phyloP scores from a whole-genome alignment of 2,888 invertebrate species.

The Ornithoptera priamus region DNA sequence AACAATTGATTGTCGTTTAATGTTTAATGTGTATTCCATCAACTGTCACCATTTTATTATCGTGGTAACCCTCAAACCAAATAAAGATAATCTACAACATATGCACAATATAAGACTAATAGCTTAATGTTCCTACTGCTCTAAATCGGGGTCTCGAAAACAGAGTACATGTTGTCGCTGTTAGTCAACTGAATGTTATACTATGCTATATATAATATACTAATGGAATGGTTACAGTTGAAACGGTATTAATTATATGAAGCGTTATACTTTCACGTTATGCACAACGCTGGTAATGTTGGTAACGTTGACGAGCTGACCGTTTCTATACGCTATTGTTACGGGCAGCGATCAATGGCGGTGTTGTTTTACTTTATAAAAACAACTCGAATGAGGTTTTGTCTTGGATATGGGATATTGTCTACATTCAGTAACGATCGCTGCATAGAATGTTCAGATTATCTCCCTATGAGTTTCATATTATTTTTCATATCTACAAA shows the following conservation, averaged over 20 bases:
- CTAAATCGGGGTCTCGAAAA: too few species aligned
- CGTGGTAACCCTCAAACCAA: too few species aligned
- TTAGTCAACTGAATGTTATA: too few species aligned
- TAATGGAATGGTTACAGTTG: neutral
- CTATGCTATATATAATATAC: neutral
- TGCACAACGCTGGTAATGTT: neutral
- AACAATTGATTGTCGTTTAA: too few species aligned
- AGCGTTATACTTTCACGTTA: neutral
- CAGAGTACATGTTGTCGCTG: too few species aligned
- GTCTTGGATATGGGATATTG: conserved; percentile 4
- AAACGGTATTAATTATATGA: neutral
- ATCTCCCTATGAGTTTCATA: neutral
- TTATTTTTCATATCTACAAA: too few species aligned
- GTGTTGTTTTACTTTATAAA: conserved; percentile 2
- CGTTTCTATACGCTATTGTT: conserved; percentile 4
- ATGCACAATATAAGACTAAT: too few species aligned
- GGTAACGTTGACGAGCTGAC: neutral
- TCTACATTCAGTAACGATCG: neutral
- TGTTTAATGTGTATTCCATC: too few species aligned
- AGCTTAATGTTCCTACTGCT: too few species aligned
- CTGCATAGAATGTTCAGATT: neutral
- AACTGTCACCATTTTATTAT: too few species aligned
- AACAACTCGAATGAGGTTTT: conserved; percentile 7
- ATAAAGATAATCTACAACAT: too few species aligned
- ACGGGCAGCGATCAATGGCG: conserved; percentile 1